Percentiles rank a stretch among this genome's conserved stretches.
Evolutionary conservation across 2,888 invertebrate genomes (phyloP).

Genomic region (Geophilus truncorum): DNA sequence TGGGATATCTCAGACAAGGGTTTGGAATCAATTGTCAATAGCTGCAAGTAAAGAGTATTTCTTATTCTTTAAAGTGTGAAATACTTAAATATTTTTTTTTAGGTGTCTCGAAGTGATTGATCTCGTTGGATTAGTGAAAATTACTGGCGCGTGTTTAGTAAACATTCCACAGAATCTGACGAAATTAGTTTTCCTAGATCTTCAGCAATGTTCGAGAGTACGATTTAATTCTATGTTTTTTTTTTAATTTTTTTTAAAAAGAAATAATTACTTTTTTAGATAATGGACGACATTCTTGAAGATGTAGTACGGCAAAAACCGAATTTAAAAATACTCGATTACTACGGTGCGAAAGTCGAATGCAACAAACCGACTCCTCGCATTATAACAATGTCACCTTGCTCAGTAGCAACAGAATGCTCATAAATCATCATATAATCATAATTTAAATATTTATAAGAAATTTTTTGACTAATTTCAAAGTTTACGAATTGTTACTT

Average conservation of each 20-base stretch:
- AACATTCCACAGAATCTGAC: slow-evolving; percentile 36
- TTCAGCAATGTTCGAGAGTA: slow-evolving; percentile 38
- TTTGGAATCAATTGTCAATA: slow-evolving; percentile 33
- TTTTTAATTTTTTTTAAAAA: no score
- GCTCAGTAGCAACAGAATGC: neutral
- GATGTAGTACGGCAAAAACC: slow-evolving; percentile 28
- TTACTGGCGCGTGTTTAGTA: slow-evolving; percentile 35
- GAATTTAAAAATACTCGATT: slow-evolving; percentile 28
- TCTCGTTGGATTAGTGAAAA: slow-evolving; percentile 38
- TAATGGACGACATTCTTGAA: slow-evolving; percentile 34
- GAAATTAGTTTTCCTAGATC: slow-evolving; percentile 36
- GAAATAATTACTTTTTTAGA: slow-evolving; percentile 1
- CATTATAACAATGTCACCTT: neutral
- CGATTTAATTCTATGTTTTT: neutral
- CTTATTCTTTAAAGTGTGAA: neutral
- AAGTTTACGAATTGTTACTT: neutral
- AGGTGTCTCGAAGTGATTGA: slow-evolving; percentile 35
- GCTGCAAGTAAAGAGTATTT: slow-evolving; percentile 34
- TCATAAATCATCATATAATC: neutral
- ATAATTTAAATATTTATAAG: neutral
- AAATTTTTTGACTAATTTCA: neutral
- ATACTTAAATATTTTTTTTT: neutral
- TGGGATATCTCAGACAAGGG: slow-evolving; percentile 40
- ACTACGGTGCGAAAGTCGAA: slow-evolving; percentile 27
- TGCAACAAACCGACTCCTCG: neutral